Evolutionary conservation across 2,888 invertebrate genomes (phyloP).

Genomic region (Morinoia aosen): DNA sequence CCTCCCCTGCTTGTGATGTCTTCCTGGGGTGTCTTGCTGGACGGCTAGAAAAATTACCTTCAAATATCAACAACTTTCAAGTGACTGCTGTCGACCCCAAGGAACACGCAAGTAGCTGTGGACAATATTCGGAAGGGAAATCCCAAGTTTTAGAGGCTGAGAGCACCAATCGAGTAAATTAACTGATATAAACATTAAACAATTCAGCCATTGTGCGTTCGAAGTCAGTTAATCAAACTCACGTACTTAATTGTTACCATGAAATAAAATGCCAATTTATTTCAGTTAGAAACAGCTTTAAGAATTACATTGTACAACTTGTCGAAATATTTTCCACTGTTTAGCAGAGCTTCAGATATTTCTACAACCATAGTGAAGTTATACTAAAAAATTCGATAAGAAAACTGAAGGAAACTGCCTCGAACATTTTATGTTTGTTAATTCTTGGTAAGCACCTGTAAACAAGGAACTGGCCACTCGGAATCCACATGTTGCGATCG

Average conservation of each 20-base stretch:
- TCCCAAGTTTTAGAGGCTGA: too few species aligned
- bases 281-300: neutral
- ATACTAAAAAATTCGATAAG: neutral
- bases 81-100: too few species aligned
- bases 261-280: neutral
- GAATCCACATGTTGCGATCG: neutral
- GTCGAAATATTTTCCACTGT: neutral
- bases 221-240: neutral
- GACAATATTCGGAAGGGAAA: too few species aligned
- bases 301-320: neutral
- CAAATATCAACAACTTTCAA: too few species aligned
- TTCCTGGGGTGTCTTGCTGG: too few species aligned
- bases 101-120: too few species aligned
- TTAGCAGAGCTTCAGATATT: neutral
- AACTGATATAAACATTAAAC: too few species aligned
- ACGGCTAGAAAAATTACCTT: too few species aligned
- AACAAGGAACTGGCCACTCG: neutral
- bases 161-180: too few species aligned
- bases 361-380: neutral
- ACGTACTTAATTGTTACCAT: neutral
- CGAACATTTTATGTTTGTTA: slow-evolving; percentile 7
- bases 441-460: neutral
- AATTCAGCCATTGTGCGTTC: too few species aligned
- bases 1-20: too few species aligned
- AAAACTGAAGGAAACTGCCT: neutral